Base-by-base conservation (phyloP, 2,113 vertebrate genomes). In the Otolemur garnettii region DNA sequence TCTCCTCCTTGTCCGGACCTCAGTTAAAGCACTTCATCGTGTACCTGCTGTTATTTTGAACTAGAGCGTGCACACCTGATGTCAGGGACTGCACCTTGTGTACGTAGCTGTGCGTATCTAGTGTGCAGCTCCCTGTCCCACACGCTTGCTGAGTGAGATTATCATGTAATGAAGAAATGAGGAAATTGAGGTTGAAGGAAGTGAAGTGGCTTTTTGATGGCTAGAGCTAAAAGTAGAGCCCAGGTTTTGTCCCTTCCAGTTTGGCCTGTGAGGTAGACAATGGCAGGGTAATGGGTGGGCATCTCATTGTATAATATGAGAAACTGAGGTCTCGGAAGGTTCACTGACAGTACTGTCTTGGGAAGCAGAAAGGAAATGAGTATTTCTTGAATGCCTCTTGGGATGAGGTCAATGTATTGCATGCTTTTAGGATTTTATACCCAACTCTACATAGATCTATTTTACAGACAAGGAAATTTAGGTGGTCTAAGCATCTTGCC, bases 191-290 rank as follows among this genome's bases (percentile, higher is more conserved):
- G 24, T 86, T 59, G 77, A 18, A 24, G 71, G 75, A 69, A 85
- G 38, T 26, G 53, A 30, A 88, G 64, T 85, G 84, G 53, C 15
- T 96, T 72, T 88, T 90, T 11, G 69, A 66, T 95, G 78, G 50
- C 78, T 60, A 33, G 28, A 79, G 77, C 66, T 74, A 35, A 64
- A 88, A 75, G 42, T 17, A 81, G 66, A 93, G 81, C 7, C 71
- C 6, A 33, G 22, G 18, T 55, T 66, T 75, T 33, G 78, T 87
- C n/a, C 59, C 9, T 69, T 50, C 3, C 38, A 93, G 71, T 22
- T 84, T 28, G n/a, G 59, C 42, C 85, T 38, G 4, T 83, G 35
- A 69, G 8, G n/a, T 28, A 7, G 50, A 13, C 0, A 9, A 14
- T 30, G 24, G 38, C 64, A 21, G 15, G 11, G 35, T 19, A 78